Evolutionary conservation across 2,797 vertebrate species (phyloP).

Genomic region (Chiloscyllium punctatum): DNA sequence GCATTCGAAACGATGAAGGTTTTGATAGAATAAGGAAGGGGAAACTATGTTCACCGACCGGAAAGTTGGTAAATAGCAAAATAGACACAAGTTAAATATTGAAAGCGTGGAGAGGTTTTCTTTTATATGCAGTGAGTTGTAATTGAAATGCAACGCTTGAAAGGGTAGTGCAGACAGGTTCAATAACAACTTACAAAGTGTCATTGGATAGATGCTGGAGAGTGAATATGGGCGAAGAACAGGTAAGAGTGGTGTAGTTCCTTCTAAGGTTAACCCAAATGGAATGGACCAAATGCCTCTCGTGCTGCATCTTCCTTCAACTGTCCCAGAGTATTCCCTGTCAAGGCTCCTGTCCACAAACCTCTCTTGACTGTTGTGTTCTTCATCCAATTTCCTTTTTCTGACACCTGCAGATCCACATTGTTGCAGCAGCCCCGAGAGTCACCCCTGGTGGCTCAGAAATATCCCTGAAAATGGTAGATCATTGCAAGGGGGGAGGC

Average conservation of each 20-base stretch:
- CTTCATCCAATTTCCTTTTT: not conserved
- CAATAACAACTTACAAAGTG: not conserved
- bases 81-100: no score
- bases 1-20: not conserved
- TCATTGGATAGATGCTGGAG: not conserved
- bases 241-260: no score
- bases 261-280: not conserved
- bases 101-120: no score
- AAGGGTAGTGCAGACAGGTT: not conserved
- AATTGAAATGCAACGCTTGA: not conserved
- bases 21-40: no score
- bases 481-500: not conserved
- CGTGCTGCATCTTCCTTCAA: not conserved
- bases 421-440: not conserved
- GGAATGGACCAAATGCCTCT: not conserved
- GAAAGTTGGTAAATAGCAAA: no score
- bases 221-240: no score
- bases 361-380: not conserved
- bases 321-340: not conserved
- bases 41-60: not conserved
- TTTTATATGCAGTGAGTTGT: not conserved
- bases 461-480: not conserved
- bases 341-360: not conserved
- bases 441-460: not conserved
- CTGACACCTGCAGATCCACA: no score